phyloP scores from a whole-genome alignment of 2,888 invertebrate species.

The Gortyna flavago region DNA sequence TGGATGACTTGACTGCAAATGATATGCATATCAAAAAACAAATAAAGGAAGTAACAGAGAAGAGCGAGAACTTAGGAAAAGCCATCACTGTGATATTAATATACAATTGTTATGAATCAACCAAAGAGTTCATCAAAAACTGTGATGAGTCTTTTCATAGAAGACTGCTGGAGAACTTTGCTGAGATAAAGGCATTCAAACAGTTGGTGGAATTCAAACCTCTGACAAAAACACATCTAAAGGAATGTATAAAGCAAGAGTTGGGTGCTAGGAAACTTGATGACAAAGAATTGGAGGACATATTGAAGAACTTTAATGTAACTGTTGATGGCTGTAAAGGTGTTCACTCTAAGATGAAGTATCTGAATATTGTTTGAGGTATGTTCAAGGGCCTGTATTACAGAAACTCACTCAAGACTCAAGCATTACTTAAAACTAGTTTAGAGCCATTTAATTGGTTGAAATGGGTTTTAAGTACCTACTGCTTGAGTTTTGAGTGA shows the following conservation, averaged over 20 bases:
- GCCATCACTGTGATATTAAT: constrained; percentile 81
- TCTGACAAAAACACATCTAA: constrained; percentile 76
- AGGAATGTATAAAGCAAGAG: constrained; percentile 81
- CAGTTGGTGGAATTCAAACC: constrained; percentile 78
- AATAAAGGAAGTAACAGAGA: constrained; percentile 75
- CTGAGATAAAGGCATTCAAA: constrained; percentile 73
- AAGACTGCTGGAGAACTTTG: constrained; percentile 72
- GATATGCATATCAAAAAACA: constrained; percentile 73
- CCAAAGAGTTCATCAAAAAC: constrained; percentile 69
- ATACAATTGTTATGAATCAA: constrained; percentile 79
- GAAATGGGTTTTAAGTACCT: neutral
- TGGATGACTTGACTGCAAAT: constrained; percentile 80
- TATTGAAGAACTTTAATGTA: constrained; percentile 83
- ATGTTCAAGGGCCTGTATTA: constrained; percentile 55
- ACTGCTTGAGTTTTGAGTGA: neutral
- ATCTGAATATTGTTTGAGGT: constrained; percentile 74
- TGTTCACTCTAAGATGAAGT: constrained; percentile 84
- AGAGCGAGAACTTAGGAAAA: constrained; percentile 77
- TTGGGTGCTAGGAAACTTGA: constrained; percentile 66
- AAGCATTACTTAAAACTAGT: neutral
- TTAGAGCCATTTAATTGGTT: neutral
- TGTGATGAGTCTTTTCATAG: constrained; percentile 74
- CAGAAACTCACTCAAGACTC: neutral
- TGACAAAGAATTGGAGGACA: constrained; percentile 68
- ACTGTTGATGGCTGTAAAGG: constrained; percentile 86